Conservation (phyloP, 2,113 vertebrate genomes). For the Cynocephalus volans region DNA sequence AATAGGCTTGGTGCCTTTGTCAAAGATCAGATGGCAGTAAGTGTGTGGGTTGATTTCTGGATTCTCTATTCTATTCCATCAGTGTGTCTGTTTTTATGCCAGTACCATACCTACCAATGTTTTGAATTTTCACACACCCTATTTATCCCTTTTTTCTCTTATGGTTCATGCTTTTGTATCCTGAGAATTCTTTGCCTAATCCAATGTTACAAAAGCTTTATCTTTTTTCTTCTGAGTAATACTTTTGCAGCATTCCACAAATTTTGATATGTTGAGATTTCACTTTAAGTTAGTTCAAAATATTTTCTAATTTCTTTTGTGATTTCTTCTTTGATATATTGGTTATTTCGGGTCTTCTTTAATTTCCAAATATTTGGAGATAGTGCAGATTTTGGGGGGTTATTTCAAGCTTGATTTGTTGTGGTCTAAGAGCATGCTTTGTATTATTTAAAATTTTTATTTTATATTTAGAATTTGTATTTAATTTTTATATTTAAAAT, state of each 20-base stretch:
- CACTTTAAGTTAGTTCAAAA: neutral
- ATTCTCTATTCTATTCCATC: too few relatives aligned
- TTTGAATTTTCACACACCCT: slow-evolving; percentile 1
- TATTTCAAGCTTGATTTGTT: neutral
- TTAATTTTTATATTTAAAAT: neutral
- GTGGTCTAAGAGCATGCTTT: neutral
- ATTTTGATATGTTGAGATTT: neutral
- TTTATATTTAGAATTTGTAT: neutral
- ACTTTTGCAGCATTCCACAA: neutral
- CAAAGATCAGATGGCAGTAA: too few relatives aligned
- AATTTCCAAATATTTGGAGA: neutral
- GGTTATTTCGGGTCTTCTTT: neutral
- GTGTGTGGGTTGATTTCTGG: too few relatives aligned
- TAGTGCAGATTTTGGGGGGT: neutral
- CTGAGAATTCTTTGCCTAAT: neutral
- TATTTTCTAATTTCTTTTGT: neutral
- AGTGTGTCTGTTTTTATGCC: too few relatives aligned
- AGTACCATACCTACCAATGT: neutral
- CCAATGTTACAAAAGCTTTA: neutral
- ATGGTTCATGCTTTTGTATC: neutral
- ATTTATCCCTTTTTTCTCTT: neutral
- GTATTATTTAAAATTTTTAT: neutral
- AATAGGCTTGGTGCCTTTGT: too few relatives aligned
- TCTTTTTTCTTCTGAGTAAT: neutral
- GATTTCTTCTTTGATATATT: neutral